Evolutionary conservation across 2,888 invertebrate species (phyloP).

Genomic region (Trichopoda pennipes): DNA sequence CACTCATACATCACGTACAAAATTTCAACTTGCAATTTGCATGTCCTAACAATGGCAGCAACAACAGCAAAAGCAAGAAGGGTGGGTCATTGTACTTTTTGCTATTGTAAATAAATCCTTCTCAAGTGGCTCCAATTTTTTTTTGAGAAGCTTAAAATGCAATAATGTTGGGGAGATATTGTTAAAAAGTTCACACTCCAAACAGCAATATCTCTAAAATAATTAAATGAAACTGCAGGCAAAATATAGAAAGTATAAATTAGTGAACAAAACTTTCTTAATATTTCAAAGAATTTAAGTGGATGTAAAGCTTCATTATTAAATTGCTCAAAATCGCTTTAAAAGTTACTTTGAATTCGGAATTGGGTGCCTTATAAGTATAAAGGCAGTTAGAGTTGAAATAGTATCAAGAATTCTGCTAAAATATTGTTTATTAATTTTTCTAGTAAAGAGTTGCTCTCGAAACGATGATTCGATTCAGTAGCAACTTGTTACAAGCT

Average conservation of each 20-base stretch:
- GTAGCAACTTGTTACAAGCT: no score
- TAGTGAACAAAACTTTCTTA: no score
- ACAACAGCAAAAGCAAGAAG: slow-evolving; percentile 15
- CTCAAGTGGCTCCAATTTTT: slow-evolving; percentile 52
- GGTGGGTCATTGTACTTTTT: slow-evolving; percentile 59
- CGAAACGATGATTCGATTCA: no score
- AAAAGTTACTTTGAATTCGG: no score
- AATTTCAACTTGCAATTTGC: slow-evolving; percentile 32
- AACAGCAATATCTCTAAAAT: neutral
- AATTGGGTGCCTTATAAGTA: no score
- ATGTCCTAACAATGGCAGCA: slow-evolving; percentile 21
- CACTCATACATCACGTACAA: slow-evolving; percentile 40
- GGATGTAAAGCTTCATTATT: no score
- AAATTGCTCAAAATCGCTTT: no score
- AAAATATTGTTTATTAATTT: neutral
- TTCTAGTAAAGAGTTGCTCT: neutral
- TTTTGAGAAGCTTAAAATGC: slow-evolving; percentile 32
- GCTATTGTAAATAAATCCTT: slow-evolving; percentile 51
- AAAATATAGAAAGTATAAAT: no score
- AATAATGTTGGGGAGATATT: slow-evolving; percentile 30
- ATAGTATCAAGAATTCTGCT: no score
- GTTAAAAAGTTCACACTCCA: slow-evolving; percentile 25
- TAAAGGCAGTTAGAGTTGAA: no score
- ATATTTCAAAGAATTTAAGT: no score
- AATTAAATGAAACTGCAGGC: neutral